Evolutionary conservation across 2,113 vertebrate genomes (phyloP).

Genomic region (Regulus satrapa): DNA sequence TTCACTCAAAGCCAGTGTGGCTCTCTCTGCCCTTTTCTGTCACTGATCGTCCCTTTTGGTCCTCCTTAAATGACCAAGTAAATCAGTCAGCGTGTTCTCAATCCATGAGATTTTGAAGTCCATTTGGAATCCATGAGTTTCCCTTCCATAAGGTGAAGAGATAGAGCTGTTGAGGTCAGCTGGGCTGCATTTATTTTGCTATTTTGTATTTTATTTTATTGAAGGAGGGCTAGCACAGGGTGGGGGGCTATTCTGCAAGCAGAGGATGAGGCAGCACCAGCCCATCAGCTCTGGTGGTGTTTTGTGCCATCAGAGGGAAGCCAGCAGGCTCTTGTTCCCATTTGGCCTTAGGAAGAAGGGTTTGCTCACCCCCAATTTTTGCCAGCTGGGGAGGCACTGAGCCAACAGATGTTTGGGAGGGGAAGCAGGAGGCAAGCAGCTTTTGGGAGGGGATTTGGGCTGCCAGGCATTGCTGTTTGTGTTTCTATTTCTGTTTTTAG

Average conservation of each 20-base stretch:
- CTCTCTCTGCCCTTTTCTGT: not conserved
- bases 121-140: too few species aligned
- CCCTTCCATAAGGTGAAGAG: not conserved
- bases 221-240: rapidly evolving
- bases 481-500: not conserved
- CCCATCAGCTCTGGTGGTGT: not conserved
- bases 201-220: not conserved
- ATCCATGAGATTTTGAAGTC: too few species aligned
- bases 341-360: not conserved
- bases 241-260: not conserved
- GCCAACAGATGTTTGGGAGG: not conserved
- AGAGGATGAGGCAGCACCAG: not conserved
- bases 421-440: not conserved
- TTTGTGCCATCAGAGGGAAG: not conserved
- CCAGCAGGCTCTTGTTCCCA: not conserved
- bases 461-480: not conserved
- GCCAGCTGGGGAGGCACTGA: not conserved
- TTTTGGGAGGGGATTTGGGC: not conserved
- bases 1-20: not conserved
- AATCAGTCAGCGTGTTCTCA: not conserved
- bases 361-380: not conserved
- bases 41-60: not conserved
- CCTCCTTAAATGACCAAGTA: not conserved
- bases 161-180: not conserved
- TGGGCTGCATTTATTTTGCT: not conserved